phyloP scores from a whole-genome alignment of 2,113 vertebrate species.

The Aldabrachelys gigantea region DNA sequence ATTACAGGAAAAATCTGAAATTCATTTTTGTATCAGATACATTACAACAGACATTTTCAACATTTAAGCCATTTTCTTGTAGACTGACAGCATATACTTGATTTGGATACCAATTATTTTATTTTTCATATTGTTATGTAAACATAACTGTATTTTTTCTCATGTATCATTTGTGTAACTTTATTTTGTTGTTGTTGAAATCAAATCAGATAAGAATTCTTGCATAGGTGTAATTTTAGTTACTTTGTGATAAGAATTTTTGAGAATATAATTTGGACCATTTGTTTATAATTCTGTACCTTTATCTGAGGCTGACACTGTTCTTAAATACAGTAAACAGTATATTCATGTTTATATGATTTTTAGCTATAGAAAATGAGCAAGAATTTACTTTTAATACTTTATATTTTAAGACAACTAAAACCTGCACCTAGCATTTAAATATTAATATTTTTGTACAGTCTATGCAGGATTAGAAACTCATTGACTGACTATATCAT shows the following conservation, averaged over 20 bases:
- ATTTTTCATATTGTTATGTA: neutral
- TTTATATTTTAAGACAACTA: neutral
- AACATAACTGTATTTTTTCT: neutral
- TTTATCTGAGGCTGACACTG: neutral
- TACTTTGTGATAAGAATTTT: conserved; percentile 22
- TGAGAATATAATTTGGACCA: conserved; percentile 22
- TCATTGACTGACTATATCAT: neutral
- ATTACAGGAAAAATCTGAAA: neutral
- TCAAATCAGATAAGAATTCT: conserved; percentile 10
- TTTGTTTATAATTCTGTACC: conserved; percentile 11
- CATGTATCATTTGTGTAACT: neutral
- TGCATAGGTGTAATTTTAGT: conserved; percentile 2
- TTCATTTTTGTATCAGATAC: neutral
- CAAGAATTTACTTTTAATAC: neutral
- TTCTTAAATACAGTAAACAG: conserved; percentile 15
- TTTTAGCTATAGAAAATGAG: conserved; percentile 1
- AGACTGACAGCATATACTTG: neutral
- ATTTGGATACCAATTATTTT: neutral
- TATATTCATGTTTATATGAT: neutral
- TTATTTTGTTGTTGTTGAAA: neutral
- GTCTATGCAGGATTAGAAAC: neutral
- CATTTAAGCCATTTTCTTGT: neutral
- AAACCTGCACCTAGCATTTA: neutral
- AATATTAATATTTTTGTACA: neutral
- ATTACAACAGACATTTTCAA: neutral